Base-by-base conservation (phyloP, 2,797 vertebrate genomes). In the Sparus aurata region DNA sequence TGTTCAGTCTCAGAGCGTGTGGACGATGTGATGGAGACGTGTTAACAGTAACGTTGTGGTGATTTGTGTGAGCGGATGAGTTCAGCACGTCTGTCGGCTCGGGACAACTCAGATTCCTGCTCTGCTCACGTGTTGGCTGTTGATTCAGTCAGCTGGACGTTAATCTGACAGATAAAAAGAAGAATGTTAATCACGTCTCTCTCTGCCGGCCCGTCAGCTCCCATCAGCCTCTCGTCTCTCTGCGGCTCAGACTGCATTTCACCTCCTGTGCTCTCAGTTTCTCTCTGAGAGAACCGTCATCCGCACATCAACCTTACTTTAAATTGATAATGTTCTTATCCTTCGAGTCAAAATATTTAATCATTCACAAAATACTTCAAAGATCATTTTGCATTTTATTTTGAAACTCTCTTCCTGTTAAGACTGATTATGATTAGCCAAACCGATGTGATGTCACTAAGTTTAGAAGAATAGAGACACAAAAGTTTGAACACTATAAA, bases 401-500 rank as follows among this genome's bases (percentile, higher is more conserved):
- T 46, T 46, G 60, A 46, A 63, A 46, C 30, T 34, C 3, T 10
- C 8, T 62, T 62, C 59, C 59, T 45, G 41, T 38, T 43, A 18
- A 15, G 41, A 45, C 6, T 34, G 5, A 34, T 7, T 34, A 7
- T 34, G 30, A 34, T 34, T 34, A 30, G 30, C 30, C 45, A 4
- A 30, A 16, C 9, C 7, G 16, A 20, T 49, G 46, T 22, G 17
- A 53, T 45, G 59, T 61, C 59, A 46, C 20, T 23, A 15, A 17
- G 27, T 49, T 58, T 58, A 23, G 38, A 22, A 58, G 12, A n/a
- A 27, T 18, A 67, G 20, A 20, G 3, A 69, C 59, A 52, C 4
- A 65, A 17, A n/a, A 43, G 7, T 22, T 75, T 27, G 12, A 25
- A 34, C 16, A 15, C 18, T 23, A 77, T 20, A 73, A 77, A 87